Base-by-base conservation (phyloP, 2,888 invertebrate species). In the Chymomyza amoena region DNA sequence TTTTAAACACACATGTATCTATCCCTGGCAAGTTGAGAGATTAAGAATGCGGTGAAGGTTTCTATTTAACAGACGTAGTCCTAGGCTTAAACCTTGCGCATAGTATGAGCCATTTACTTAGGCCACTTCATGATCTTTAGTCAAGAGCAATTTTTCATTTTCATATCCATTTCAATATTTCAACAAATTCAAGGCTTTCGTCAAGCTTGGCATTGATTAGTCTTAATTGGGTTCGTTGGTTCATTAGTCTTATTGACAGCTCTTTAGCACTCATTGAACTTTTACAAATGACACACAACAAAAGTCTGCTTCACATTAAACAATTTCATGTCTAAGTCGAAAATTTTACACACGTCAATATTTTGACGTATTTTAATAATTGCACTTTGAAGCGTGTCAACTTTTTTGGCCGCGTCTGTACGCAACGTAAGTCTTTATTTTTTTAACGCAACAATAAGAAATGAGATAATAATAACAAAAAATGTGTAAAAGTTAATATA, bases 401-500 rank as follows among this genome's bases (percentile, higher is more conserved):
- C 15, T 57, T 5, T 25, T 57, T 20, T 57, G 25, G 28, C 57
- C 57, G 18, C 57, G 57, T 25, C 10, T 57, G 57, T 57, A 15
- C 56, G 16, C 56, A 56, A 10, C 36, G 36, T 9, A 6, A 56
- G 52, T 15, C n/a, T 13, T 6, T n/a, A n/a, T n/a, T 52, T 51
- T 52, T 9, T 10, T 13, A 45, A 73, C 16, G 56, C 74, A 78
- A 73, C 69, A 71, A 69, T 64, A 71, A 71, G 84, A 81, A 83
- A 84, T 86, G 84, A 83, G 82, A 83, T 83, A 83, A 83, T 75
- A 75, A 75, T 83, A 83, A 83, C 87, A 86, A 86, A 45, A 81
- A 74, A 76, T 73, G 70, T 77, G 69, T 69, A 76, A 82, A 66
- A 78, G 68, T 66, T 70, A 72, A 82, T 65, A 78, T 73, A 81